Conservation (phyloP, 1,140 invertebrate genomes). For the Ceratina japonica region DNA sequence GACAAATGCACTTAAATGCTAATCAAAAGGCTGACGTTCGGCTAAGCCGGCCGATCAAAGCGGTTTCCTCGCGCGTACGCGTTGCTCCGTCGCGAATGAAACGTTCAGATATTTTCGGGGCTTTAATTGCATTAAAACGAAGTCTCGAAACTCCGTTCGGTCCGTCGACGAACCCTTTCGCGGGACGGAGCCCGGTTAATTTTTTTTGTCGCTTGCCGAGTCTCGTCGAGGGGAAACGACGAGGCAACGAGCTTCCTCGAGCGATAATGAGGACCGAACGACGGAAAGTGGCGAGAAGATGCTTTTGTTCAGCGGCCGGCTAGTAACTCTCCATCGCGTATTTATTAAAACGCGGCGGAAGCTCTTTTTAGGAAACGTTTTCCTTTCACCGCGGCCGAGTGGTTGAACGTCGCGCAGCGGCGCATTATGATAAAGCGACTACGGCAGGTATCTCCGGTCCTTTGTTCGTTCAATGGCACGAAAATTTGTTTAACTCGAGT, state of each 20-base stretch:
- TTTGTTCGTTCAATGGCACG: conserved; percentile 28
- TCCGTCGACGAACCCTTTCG: no score
- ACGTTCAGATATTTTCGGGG: no score
- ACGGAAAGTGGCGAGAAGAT: not conserved
- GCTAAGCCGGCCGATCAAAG: not conserved
- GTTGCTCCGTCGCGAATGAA: no score
- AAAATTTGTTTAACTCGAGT: conserved; percentile 45
- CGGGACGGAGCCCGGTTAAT: no score
- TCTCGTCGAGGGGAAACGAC: conserved; percentile 5
- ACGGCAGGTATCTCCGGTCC: conserved; percentile 12
- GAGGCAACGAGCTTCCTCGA: conserved; percentile 8
- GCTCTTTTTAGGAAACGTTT: conserved; percentile 6
- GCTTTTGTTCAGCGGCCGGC: conserved; percentile 18
- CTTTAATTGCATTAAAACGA: no score
- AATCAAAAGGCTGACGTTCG: not conserved
- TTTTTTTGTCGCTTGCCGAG: no score
- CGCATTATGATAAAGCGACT: conserved; percentile 27
- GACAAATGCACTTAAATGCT: not conserved
- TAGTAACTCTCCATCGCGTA: not conserved
- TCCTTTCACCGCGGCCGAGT: not conserved
- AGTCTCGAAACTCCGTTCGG: no score
- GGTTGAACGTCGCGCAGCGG: not conserved
- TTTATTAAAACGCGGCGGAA: conserved; percentile 15
- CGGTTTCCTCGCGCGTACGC: not conserved
- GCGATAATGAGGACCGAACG: conserved; percentile 15